Evolutionary conservation across 2,113 vertebrate genomes (phyloP).

Genomic region (Xenopus tropicalis): UCB_Xtro_10.0 CM004445.2:64616501-64617000

Average conservation of each 20-base stretch:
- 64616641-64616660: too few relatives aligned
- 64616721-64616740: constrained; percentile 9
- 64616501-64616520: too few relatives aligned
- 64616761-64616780: constrained; percentile 42
- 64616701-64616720: not conserved
- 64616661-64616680: too few relatives aligned
- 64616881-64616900: constrained; percentile 32
- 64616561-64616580: too few relatives aligned
- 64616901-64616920: constrained; percentile 26
- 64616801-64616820: constrained; percentile 22
- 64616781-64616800: constrained; percentile 27
- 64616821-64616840: constrained; percentile 33
- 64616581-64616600: too few relatives aligned
- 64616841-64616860: constrained; percentile 3
- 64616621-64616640: too few relatives aligned
- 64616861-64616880: constrained; percentile 25
- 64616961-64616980: constrained; percentile 36
- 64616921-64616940: constrained; percentile 14
- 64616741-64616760: constrained; percentile 5
- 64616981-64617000: constrained; percentile 39
- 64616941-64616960: constrained; percentile 32
- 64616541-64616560: too few relatives aligned
- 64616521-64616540: too few relatives aligned
- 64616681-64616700: too few relatives aligned
- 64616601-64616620: too few relatives aligned